Evolutionary conservation across 2,113 vertebrate genomes (phyloP).

Genomic region (Willisornis vidua): DNA sequence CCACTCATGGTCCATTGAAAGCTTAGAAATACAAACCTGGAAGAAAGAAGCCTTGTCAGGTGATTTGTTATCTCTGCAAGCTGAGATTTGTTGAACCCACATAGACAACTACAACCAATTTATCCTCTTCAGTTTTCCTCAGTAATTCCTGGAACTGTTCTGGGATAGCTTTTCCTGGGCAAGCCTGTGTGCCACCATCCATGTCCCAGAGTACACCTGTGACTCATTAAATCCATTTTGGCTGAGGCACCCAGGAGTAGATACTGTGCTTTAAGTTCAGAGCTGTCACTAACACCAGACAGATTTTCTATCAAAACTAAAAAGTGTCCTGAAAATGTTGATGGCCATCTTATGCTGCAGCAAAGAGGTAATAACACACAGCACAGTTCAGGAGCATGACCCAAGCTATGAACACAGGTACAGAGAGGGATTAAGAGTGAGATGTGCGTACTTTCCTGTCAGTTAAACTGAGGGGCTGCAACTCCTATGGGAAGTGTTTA

Average conservation of each 20-base stretch:
- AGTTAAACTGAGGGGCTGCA: neutral
- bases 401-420: neutral
- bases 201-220: neutral
- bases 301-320: neutral
- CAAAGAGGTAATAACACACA: neutral
- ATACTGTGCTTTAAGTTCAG: neutral
- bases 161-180: neutral
- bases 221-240: neutral
- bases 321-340: neutral
- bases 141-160: neutral
- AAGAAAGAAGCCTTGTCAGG: neutral
- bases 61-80: neutral
- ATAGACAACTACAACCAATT: neutral
- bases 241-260: neutral
- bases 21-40: neutral
- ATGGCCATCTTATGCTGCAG: neutral
- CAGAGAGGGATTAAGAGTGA: neutral
- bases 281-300: neutral
- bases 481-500: neutral
- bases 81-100: neutral
- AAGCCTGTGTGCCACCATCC: neutral
- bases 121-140: neutral
- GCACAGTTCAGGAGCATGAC: neutral
- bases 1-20: rapidly evolving
- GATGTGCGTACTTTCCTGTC: neutral